These are phyloP conservation scores for Sphaeridia pumilis DNA, from an alignment of 2,888 invertebrate species.

Conservation along the genomic window DNA sequence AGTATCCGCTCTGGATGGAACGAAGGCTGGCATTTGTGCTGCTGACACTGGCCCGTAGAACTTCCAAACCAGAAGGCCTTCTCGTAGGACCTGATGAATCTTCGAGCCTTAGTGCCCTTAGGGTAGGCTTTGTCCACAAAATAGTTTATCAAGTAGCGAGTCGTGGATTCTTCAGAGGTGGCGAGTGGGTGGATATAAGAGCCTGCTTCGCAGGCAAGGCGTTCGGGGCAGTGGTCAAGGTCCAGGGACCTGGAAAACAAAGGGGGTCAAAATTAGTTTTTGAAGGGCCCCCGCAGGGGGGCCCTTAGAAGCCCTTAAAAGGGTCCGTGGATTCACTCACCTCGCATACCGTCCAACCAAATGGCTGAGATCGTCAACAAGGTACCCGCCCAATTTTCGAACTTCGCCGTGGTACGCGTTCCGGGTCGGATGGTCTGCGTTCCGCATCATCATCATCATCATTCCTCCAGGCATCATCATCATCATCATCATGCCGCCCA, in stretches of 20 bases:
- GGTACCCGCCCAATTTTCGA: conserved; percentile 11
- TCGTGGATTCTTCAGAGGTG: conserved; percentile 16
- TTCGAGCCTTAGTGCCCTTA: conserved; percentile 24
- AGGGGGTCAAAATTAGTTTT: not conserved
- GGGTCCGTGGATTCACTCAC: conserved; percentile 8
- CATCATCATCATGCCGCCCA: conserved; percentile 27
- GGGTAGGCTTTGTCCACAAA: conserved; percentile 29
- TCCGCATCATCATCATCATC: conserved; percentile 20
- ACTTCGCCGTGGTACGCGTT: conserved; percentile 20
- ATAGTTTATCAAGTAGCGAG: conserved; percentile 25
- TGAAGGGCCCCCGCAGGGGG: not conserved
- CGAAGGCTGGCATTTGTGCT: conserved; percentile 25
- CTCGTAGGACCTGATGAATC: conserved; percentile 18
- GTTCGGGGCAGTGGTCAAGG: conserved; percentile 32
- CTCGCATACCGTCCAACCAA: conserved; percentile 24
- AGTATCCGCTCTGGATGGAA: too few species aligned
- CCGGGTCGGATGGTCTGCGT: not conserved
- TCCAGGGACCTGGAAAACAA: conserved; percentile 25
- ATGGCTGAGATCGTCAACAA: conserved; percentile 6
- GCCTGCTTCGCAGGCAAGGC: conserved; percentile 29
- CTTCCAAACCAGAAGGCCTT: conserved; percentile 32
- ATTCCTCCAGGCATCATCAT: conserved; percentile 13
- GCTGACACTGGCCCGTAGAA: conserved; percentile 15
- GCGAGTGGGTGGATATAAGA: conserved; percentile 20
- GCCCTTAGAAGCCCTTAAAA: not conserved